A percentile compares a stretch with the other conserved stretches of the same genome.
Evolutionary conservation across 1,140 invertebrate genomes (phyloP).

Genomic region (Ganaspis sp.): DNA sequence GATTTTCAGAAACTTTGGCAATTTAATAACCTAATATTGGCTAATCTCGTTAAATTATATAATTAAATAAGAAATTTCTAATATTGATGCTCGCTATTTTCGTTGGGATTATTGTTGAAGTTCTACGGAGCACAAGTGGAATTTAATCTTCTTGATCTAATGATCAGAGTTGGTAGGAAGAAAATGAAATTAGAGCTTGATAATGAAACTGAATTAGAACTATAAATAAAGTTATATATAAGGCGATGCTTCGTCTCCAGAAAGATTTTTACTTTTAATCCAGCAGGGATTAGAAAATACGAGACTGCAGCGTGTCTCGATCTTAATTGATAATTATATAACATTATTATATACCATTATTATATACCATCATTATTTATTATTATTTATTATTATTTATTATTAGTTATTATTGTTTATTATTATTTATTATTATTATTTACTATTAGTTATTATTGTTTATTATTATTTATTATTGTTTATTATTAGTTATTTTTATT

Average conservation of each 20-base stretch:
- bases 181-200: constrained; percentile 10
- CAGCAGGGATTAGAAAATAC: too few relatives aligned
- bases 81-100: neutral
- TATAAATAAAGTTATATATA: constrained; percentile 9
- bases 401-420: too few relatives aligned
- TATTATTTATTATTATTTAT: too few relatives aligned
- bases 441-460: too few relatives aligned
- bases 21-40: neutral
- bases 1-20: too few relatives aligned
- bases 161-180: constrained; percentile 2
- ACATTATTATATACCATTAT: too few relatives aligned
- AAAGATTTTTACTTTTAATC: neutral
- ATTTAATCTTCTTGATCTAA: constrained; percentile 14
- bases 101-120: neutral
- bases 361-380: too few relatives aligned
- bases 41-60: neutral
- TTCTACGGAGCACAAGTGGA: constrained; percentile 12
- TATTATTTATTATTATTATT: too few relatives aligned
- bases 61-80: constrained; percentile 6
- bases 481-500: too few relatives aligned
- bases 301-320: too few relatives aligned
- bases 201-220: constrained; percentile 5
- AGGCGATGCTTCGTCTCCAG: neutral
- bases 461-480: too few relatives aligned
- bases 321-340: too few relatives aligned